Conservation (phyloP, 2,888 invertebrate species). For the Andrena flavipes region DNA sequence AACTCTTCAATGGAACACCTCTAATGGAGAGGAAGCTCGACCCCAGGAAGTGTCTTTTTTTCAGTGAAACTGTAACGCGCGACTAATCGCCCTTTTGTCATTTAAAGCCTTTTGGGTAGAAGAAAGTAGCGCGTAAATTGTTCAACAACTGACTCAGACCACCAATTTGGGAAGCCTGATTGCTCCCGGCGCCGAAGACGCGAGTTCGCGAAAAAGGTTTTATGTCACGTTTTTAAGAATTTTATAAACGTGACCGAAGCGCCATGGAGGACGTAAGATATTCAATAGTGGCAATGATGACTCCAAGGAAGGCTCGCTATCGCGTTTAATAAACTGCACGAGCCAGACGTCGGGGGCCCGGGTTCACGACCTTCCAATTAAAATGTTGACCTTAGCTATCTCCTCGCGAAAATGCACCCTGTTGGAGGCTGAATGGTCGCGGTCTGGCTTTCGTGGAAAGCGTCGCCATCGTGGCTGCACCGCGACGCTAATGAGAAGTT, state of each 20-base stretch:
- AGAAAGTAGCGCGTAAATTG: not conserved
- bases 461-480: constrained; percentile 24
- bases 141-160: no score
- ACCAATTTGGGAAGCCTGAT: no score
- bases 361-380: constrained; percentile 57
- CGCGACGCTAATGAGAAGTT: constrained; percentile 76
- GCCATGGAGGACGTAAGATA: not conserved
- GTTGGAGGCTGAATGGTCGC: constrained; percentile 22
- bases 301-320: not conserved
- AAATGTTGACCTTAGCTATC: constrained; percentile 57
- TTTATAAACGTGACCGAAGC: not conserved
- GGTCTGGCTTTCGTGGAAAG: constrained; percentile 39
- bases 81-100: constrained; percentile 19
- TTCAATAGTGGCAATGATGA: not conserved
- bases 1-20: constrained; percentile 7
- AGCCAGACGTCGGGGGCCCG: constrained; percentile 5
- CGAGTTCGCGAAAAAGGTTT: not conserved
- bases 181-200: no score
- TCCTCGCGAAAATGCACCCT: constrained; percentile 24
- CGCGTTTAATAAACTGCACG: constrained; percentile 20
- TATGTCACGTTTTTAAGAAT: not conserved
- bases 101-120: not conserved
- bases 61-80: not conserved
- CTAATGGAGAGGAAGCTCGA: not conserved
- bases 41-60: not conserved